These are phyloP conservation scores for Oncorhynchus kisutch DNA, from an alignment of 2,113 vertebrate species.

Conservation along the genomic window DNA sequence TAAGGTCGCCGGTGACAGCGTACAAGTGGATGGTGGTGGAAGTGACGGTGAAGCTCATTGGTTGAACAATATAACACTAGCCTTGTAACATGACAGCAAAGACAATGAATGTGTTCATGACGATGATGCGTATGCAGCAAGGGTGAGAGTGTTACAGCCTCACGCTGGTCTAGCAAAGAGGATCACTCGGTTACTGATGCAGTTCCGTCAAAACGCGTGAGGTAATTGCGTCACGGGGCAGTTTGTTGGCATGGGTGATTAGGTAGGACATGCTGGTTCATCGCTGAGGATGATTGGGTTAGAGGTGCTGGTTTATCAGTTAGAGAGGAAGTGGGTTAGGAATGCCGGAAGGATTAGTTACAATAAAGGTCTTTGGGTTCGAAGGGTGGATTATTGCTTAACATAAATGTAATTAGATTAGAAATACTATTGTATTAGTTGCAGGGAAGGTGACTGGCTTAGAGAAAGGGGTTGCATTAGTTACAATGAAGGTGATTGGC, in stretches of 20 bases:
- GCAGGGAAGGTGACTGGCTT: not conserved
- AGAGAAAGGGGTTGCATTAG: not conserved
- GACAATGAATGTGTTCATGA: not conserved
- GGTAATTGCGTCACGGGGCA: not conserved
- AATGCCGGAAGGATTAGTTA: too few relatives aligned
- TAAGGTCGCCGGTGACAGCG: not conserved
- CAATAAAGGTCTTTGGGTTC: too few relatives aligned
- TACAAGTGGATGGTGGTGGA: not conserved
- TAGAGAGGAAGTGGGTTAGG: too few relatives aligned
- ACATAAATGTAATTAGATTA: too few relatives aligned
- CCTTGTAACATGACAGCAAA: not conserved
- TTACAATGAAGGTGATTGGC: constrained; percentile 30
- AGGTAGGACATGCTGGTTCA: not conserved
- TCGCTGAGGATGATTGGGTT: not conserved
- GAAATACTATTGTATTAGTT: not conserved
- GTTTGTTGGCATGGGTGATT: not conserved
- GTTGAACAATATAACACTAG: not conserved
- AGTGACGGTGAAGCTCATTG: not conserved
- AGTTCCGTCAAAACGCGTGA: not conserved
- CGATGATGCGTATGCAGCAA: not conserved
- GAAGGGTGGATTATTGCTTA: too few relatives aligned
- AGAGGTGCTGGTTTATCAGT: not conserved
- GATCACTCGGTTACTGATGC: not conserved
- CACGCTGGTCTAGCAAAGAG: not conserved
- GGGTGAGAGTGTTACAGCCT: not conserved